Conservation (phyloP, 2,888 invertebrate genomes). For the Rhogogaster chlorosoma region DNA sequence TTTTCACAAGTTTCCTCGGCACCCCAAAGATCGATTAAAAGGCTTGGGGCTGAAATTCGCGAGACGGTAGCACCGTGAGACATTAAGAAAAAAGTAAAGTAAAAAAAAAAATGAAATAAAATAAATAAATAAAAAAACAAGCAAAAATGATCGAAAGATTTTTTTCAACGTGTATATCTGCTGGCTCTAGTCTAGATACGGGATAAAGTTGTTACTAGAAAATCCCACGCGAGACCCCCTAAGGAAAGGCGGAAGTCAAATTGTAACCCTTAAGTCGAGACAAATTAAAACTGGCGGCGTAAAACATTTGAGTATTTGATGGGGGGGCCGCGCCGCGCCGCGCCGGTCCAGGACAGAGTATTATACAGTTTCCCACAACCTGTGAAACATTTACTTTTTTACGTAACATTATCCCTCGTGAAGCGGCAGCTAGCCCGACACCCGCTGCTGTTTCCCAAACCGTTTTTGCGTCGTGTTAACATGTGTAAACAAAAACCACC, state of each 20-base stretch:
- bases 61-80: conserved; percentile 28
- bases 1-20: conserved; percentile 2
- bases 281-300: conserved; percentile 46
- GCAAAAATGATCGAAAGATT: conserved; percentile 42
- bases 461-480: conserved; percentile 53
- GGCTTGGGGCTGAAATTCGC: conserved; percentile 33
- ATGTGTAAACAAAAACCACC: conserved; percentile 50
- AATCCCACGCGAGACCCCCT: conserved; percentile 47
- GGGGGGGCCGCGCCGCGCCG: no score
- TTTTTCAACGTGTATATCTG: background rate
- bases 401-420: conserved; percentile 22
- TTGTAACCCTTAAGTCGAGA: conserved; percentile 46
- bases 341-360: background rate
- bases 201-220: background rate
- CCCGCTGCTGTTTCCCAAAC: conserved; percentile 34
- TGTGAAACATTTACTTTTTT: conserved; percentile 55
- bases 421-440: background rate
- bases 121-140: conserved; percentile 52
- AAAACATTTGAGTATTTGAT: conserved; percentile 18
- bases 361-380: conserved; percentile 55
- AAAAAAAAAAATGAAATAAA: conserved; percentile 49
- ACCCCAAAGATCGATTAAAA: conserved; percentile 48
- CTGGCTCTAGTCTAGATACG: background rate
- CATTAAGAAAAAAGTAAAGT: conserved; percentile 43
- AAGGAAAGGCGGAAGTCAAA: conserved; percentile 44